Conservation (phyloP, 2,113 vertebrate genomes). For the Grantiella picta region DNA sequence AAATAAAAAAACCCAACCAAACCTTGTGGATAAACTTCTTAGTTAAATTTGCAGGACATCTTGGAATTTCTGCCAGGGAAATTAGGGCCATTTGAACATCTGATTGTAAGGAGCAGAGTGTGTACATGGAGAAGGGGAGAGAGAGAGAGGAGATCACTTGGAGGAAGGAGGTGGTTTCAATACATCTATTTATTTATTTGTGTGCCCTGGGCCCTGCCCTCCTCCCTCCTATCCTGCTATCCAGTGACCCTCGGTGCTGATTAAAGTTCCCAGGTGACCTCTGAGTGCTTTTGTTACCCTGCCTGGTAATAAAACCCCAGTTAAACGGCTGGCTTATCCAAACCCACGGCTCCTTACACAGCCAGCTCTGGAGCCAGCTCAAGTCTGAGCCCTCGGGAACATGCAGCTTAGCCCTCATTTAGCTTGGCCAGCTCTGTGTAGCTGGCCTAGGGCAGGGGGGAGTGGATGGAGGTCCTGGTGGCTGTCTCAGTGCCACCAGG, state of each 20-base stretch:
- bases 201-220: conserved; percentile 25
- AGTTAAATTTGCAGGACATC: conserved; percentile 66
- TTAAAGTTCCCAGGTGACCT: conserved; percentile 82
- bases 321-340: conserved; percentile 72
- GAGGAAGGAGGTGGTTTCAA: conserved; percentile 20
- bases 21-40: conserved; percentile 63
- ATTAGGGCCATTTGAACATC: conserved; percentile 43
- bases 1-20: background rate
- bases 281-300: conserved; percentile 81
- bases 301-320: conserved; percentile 75
- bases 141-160: background rate
- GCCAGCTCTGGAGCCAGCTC: conserved; percentile 46
- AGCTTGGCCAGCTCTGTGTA: background rate
- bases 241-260: conserved; percentile 88
- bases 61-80: conserved; percentile 56
- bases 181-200: conserved; percentile 66
- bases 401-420: background rate
- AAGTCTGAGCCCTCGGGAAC: conserved; percentile 28
- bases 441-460: background rate
- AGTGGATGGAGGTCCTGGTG: background rate
- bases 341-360: conserved; percentile 28
- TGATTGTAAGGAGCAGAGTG: conserved; percentile 54
- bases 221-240: conserved; percentile 74
- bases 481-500: background rate
- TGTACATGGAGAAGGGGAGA: background rate